These are phyloP conservation scores for Cylindroiulus punctatus DNA, from an alignment of 2,888 invertebrate species.

Conservation along the genomic window DNA sequence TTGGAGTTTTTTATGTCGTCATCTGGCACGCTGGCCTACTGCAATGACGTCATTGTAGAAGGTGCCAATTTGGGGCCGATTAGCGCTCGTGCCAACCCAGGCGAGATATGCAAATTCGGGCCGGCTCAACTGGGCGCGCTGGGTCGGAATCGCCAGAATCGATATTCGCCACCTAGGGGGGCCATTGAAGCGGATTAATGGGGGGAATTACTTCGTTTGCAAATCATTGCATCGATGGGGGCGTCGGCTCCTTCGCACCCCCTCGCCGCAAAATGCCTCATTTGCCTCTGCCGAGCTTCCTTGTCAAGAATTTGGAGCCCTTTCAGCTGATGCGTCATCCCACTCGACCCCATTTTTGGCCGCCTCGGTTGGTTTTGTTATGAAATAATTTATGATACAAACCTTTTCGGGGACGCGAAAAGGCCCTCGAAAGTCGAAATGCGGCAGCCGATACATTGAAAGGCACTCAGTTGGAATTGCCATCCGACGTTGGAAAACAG, in stretches of 20 bases:
- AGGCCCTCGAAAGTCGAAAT: background rate
- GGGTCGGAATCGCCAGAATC: background rate
- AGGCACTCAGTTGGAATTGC: background rate
- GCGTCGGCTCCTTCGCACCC: background rate
- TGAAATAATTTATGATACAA: background rate
- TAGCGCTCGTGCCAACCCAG: background rate
- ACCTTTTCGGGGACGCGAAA: background rate
- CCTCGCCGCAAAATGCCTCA: too few species aligned
- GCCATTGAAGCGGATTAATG: slow-evolving; percentile 18
- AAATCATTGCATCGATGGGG: background rate
- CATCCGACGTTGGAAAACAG: too few species aligned
- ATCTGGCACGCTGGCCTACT: background rate
- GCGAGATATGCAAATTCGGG: slow-evolving; percentile 3
- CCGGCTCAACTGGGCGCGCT: background rate
- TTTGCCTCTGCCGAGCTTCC: too few species aligned
- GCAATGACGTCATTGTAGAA: background rate
- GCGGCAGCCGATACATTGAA: background rate
- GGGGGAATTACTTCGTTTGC: background rate
- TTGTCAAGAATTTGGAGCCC: too few species aligned
- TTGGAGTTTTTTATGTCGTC: background rate
- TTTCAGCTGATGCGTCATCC: background rate
- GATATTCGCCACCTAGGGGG: slow-evolving; percentile 1
- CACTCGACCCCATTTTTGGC: background rate
- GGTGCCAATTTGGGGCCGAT: slow-evolving; percentile 1
- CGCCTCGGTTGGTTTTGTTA: background rate